Conservation (phyloP, 1,140 invertebrate genomes). For the Trichogramma pretiosum region DNA sequence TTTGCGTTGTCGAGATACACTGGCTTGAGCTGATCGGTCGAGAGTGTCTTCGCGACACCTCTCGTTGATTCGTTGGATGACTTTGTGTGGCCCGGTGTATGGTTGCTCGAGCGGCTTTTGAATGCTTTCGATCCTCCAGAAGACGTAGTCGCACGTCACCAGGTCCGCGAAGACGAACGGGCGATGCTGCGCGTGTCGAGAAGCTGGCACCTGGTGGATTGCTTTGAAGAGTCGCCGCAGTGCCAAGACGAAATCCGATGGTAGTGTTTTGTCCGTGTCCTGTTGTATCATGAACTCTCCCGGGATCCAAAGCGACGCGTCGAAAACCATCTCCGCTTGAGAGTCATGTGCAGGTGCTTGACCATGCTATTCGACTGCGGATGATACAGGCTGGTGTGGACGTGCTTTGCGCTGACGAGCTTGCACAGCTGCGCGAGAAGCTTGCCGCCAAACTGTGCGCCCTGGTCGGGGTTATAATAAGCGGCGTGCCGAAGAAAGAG, state of each 20-base stretch:
- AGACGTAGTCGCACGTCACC: neutral
- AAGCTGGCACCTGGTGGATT: neutral
- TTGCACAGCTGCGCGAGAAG: neutral
- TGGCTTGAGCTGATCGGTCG: too few relatives aligned
- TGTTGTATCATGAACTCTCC: too few relatives aligned
- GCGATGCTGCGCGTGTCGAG: neutral
- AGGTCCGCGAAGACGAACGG: neutral
- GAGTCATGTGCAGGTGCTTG: neutral
- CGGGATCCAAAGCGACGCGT: too few relatives aligned
- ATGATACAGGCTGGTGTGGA: neutral
- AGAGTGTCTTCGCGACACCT: too few relatives aligned
- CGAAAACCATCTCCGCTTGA: too few relatives aligned
- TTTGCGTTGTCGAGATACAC: too few relatives aligned
- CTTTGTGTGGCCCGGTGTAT: too few relatives aligned
- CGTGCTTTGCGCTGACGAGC: neutral
- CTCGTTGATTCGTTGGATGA: too few relatives aligned
- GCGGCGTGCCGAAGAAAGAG: neutral
- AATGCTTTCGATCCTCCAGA: neutral
- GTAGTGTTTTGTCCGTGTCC: too few relatives aligned
- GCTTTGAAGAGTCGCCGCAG: neutral
- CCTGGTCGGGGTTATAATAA: neutral
- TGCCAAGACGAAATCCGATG: neutral
- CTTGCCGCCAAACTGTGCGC: neutral
- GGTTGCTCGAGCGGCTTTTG: too few relatives aligned
- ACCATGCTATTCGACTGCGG: conserved; percentile 1